A percentile compares a stretch with the other conserved stretches of the same genome.
These are phyloP conservation scores for Rosalia funebris DNA, from an alignment of 2,888 invertebrate genomes.

Conservation along the genomic window DNA sequence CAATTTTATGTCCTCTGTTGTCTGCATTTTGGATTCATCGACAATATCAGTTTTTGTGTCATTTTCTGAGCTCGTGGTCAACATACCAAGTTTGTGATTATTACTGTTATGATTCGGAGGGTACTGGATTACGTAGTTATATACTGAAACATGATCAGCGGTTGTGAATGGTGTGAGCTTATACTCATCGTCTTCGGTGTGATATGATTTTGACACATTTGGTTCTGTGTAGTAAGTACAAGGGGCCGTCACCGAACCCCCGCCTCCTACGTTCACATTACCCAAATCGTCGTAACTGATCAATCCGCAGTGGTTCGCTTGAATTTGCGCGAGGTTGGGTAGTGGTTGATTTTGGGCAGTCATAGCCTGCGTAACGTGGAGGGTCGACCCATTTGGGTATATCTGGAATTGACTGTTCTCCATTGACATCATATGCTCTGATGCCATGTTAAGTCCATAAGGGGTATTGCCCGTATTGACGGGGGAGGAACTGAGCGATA, in stretches of 20 bases:
- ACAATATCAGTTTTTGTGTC: constrained; percentile 31
- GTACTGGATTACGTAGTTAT: constrained; percentile 32
- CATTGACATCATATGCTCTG: constrained; percentile 63
- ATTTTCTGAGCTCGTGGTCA: constrained; percentile 36
- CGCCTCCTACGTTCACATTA: constrained; percentile 81
- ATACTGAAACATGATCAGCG: constrained; percentile 56
- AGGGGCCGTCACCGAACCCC: constrained; percentile 65
- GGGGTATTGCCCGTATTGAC: constrained; percentile 56
- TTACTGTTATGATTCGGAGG: constrained; percentile 34
- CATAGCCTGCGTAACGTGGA: constrained; percentile 81
- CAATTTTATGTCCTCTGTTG: constrained; percentile 61
- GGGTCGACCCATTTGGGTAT: constrained; percentile 88
- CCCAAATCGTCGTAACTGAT: constrained; percentile 66
- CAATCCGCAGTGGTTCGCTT: constrained; percentile 64
- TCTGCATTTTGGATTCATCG: constrained; percentile 45
- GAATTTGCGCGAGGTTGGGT: constrained; percentile 75
- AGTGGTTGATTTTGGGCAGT: constrained; percentile 70
- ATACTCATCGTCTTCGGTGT: constrained; percentile 52
- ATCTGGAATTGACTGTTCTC: constrained; percentile 66
- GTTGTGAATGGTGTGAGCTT: constrained; percentile 62
- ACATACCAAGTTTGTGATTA: constrained; percentile 33
- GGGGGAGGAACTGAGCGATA: constrained; percentile 78
- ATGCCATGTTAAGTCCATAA: constrained; percentile 56
- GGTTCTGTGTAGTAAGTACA: constrained; percentile 47
- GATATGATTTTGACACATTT: constrained; percentile 43